phyloP scores from a whole-genome alignment of 2,888 invertebrate genomes.

The Drosophila robusta region DNA sequence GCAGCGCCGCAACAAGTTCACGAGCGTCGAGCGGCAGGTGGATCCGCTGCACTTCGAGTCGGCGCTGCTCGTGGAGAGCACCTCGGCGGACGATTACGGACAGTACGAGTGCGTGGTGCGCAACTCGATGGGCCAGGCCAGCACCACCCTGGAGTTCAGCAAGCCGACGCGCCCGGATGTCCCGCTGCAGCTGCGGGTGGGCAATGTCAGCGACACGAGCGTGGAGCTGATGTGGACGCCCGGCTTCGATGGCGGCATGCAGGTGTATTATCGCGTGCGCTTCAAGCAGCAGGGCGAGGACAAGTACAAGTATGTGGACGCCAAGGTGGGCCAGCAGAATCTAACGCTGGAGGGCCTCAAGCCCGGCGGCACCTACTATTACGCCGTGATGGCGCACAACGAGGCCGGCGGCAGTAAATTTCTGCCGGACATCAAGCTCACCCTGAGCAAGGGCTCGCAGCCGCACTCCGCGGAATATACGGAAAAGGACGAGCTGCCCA shows the following conservation, averaged over 20 bases:
- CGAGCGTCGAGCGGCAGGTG: conserved; percentile 74
- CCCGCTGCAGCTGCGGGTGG: conserved; percentile 74
- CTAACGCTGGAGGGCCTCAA: conserved; percentile 77
- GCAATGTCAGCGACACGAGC: conserved; percentile 80
- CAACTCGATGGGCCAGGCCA: conserved; percentile 81
- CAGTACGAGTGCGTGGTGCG: conserved; percentile 82
- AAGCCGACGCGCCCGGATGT: conserved; percentile 82
- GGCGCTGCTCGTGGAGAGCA: conserved; percentile 78
- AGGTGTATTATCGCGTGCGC: conserved; percentile 81
- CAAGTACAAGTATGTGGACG: conserved; percentile 82
- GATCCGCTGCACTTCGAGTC: conserved; percentile 81
- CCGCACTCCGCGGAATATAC: conserved; percentile 79
- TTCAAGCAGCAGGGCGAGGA: conserved; percentile 79
- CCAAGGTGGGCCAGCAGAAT: conserved; percentile 78
- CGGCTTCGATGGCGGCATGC: conserved; percentile 82
- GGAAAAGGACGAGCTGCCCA: conserved; percentile 83
- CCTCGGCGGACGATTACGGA: conserved; percentile 81
- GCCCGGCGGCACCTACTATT: conserved; percentile 79
- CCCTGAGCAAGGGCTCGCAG: conserved; percentile 78
- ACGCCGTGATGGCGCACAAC: conserved; percentile 83
- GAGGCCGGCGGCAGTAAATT: conserved; percentile 83
- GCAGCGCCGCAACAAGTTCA: conserved; percentile 82
- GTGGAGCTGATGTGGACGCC: conserved; percentile 78
- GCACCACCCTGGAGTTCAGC: conserved; percentile 77
- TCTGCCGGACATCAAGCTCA: conserved; percentile 79